Base-by-base conservation (phyloP, 2,888 invertebrate species). In the Tetramorium bicarinatum region DNA sequence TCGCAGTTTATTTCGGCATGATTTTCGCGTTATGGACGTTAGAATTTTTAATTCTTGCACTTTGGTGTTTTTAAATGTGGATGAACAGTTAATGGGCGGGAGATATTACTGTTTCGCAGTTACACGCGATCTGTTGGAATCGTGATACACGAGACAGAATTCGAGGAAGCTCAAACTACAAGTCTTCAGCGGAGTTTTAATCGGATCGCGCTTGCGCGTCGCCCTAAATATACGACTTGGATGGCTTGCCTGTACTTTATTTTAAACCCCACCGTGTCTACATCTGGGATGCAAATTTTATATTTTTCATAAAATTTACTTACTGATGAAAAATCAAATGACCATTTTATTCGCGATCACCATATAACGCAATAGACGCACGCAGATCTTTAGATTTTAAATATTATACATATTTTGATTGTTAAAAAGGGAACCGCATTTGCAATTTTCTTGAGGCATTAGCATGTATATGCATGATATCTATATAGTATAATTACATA, bases 121-220 rank as follows among this genome's bases (percentile, higher is more conserved):
- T 49, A 72, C 38, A 44, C 8, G 11, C 49, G 72, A 15, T 71
- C 61, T 47, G 56, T 52, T 83, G 83, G 88, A 87, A 90, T 82
- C 85, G 64, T 77, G 84, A 47, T 67, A 47, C 71, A 52, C 81
- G 83, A 82, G 85, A 29, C 49, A 72, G 82, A 87, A 87, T 88
- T 89, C 82, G 87, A 47, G 67, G 61, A 84, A 75, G 64, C 86
- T 83, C 81, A 91, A 90, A 87, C 85, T 89, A 91, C 92, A 90
- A 92, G 91, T 92, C 92, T 92, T 90, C 90, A 84, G 89, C 89
- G 75, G 21, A 64, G 81, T 87, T 90, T 92, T 91, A 92, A 93
- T 92, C 89, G 90, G 88, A 94, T 93, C 91, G 93, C 94, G 94
- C 94, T 91, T 91, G 94, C 94, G 94, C 93, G 91, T 77, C 91